phyloP scores from a whole-genome alignment of 2,797 vertebrate species.

The Darevskia nairensis region DNA sequence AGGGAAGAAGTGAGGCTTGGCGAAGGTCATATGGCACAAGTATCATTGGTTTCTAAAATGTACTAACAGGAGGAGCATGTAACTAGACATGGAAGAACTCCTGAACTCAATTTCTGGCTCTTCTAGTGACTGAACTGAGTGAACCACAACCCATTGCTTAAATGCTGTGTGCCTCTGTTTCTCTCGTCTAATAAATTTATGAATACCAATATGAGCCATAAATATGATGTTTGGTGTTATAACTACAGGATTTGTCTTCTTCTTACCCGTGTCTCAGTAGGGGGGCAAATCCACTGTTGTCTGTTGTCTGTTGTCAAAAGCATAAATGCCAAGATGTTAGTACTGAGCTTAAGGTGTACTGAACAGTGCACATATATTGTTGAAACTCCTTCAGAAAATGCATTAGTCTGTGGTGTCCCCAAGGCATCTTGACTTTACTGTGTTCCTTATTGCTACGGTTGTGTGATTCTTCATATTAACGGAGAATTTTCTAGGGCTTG shows the following conservation, averaged over 20 bases:
- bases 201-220: background rate
- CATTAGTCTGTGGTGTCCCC: slow-evolving; percentile 25
- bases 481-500: slow-evolving; percentile 3
- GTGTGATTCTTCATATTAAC: slow-evolving; percentile 30
- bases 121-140: background rate
- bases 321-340: background rate
- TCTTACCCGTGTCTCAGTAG: background rate
- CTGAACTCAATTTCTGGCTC: background rate
- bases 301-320: background rate
- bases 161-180: slow-evolving; percentile 38
- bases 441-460: background rate
- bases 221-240: background rate
- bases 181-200: background rate
- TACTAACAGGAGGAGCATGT: background rate
- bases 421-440: slow-evolving; percentile 18
- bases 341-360: background rate
- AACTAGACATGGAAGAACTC: background rate
- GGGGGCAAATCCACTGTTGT: background rate
- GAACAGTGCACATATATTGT: background rate
- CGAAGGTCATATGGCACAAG: background rate
- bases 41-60: background rate
- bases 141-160: slow-evolving; percentile 1
- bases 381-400: slow-evolving; percentile 16
- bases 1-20: background rate
- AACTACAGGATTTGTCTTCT: background rate